phyloP scores from a whole-genome alignment of 2,797 vertebrate species.

The Clarias platycephalus region DNA sequence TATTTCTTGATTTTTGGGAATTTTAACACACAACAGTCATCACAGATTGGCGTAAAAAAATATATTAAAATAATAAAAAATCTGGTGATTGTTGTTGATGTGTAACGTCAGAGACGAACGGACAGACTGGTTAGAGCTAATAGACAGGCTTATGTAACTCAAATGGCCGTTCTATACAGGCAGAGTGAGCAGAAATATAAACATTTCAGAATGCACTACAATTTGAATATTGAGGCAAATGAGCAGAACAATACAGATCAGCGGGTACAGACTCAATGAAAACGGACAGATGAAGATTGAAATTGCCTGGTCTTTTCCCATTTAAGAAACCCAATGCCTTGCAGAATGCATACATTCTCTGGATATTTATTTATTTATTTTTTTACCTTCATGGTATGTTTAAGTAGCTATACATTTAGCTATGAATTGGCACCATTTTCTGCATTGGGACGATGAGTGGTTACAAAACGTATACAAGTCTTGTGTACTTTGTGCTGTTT shows the following conservation, averaged over 20 bases:
- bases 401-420: constrained; percentile 64
- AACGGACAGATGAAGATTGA: neutral
- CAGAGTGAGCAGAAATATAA: neutral
- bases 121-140: neutral
- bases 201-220: neutral
- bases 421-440: constrained; percentile 59
- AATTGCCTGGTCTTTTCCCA: neutral
- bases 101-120: neutral
- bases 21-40: neutral
- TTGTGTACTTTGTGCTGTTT: neutral
- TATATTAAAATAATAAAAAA: neutral
- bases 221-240: neutral
- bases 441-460: constrained; percentile 39
- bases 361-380: neutral
- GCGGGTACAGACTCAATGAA: neutral
- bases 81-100: neutral
- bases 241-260: neutral
- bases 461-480: neutral
- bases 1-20: neutral
- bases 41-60: neutral
- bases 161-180: neutral
- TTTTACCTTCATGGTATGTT: neutral
- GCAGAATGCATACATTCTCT: neutral
- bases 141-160: neutral
- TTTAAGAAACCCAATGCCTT: neutral